A percentile compares a stretch with the other conserved stretches of the same genome.
Evolutionary conservation across 2,113 vertebrate genomes (phyloP).

Genomic region (Colius striatus): DNA sequence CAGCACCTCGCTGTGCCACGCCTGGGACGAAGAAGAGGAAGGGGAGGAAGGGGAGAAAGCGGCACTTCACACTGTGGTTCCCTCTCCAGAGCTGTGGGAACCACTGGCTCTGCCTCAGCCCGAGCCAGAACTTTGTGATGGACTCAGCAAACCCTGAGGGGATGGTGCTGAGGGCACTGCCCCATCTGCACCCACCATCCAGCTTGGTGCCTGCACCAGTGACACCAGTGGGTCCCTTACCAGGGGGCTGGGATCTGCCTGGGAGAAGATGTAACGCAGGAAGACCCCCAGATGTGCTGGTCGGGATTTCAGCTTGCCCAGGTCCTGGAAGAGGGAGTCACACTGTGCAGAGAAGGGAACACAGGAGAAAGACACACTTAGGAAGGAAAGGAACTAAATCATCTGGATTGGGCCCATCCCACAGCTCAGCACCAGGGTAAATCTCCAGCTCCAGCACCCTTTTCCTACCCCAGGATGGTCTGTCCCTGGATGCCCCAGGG

Average conservation of each 20-base stretch:
- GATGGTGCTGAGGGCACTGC: no score
- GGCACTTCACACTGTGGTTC: not conserved
- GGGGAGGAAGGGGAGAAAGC: not conserved
- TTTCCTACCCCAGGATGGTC: fast-evolving
- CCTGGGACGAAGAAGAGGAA: not conserved
- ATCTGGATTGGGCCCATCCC: fast-evolving
- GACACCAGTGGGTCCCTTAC: constrained; percentile 51
- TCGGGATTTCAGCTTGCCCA: constrained; percentile 84
- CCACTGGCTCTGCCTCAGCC: no score
- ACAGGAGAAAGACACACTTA: not conserved
- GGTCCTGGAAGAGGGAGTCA: constrained; percentile 89
- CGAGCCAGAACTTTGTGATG: no score
- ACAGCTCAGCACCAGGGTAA: not conserved
- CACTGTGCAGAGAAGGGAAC: constrained; percentile 69
- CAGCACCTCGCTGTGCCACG: not conserved
- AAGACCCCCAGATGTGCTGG: constrained; percentile 91
- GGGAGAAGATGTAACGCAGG: constrained; percentile 91
- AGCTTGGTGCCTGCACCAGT: not conserved
- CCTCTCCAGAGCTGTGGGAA: not conserved
- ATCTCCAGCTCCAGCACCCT: not conserved
- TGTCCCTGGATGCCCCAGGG: not conserved
- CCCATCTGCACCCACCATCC: no score
- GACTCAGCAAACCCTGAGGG: no score
- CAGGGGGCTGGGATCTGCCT: constrained; percentile 91
- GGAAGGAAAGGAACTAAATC: not conserved